phyloP scores from a whole-genome alignment of 2,113 vertebrate genomes.

The Oriolus oriolus region DNA sequence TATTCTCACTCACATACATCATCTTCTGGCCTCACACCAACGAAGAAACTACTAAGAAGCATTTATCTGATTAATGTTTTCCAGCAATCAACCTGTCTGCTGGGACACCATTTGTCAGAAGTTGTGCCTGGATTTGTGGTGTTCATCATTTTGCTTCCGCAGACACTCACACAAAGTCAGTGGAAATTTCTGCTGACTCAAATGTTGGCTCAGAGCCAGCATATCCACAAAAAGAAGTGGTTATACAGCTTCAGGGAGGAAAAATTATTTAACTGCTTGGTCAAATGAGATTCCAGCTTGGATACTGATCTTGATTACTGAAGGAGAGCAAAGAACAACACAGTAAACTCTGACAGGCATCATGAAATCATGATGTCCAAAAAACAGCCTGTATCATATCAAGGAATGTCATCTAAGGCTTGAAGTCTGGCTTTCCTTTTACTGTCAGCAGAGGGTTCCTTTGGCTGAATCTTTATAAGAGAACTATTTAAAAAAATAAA shows the following conservation, averaged over 20 bases:
- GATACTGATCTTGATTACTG: background rate
- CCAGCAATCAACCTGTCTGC: conserved; percentile 12
- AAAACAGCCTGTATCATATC: background rate
- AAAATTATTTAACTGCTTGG: background rate
- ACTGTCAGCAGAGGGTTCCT: conserved; percentile 14
- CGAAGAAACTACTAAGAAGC: background rate
- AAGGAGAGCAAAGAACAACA: background rate
- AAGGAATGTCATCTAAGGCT: background rate
- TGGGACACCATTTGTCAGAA: background rate
- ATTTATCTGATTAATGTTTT: conserved; percentile 26
- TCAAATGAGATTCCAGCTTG: background rate
- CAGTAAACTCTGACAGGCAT: background rate
- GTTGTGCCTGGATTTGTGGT: background rate
- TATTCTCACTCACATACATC: background rate
- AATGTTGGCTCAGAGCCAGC: background rate
- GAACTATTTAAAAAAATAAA: background rate
- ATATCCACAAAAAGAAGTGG: background rate
- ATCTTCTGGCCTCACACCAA: background rate
- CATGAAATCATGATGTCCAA: background rate
- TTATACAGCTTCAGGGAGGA: background rate
- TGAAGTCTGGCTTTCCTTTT: background rate
- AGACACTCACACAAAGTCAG: conserved; percentile 16
- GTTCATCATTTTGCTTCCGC: background rate
- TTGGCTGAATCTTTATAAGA: background rate
- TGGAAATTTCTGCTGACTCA: conserved; percentile 17